phyloP scores from a whole-genome alignment of 2,888 invertebrate species.

The Busseola fusca region DNA sequence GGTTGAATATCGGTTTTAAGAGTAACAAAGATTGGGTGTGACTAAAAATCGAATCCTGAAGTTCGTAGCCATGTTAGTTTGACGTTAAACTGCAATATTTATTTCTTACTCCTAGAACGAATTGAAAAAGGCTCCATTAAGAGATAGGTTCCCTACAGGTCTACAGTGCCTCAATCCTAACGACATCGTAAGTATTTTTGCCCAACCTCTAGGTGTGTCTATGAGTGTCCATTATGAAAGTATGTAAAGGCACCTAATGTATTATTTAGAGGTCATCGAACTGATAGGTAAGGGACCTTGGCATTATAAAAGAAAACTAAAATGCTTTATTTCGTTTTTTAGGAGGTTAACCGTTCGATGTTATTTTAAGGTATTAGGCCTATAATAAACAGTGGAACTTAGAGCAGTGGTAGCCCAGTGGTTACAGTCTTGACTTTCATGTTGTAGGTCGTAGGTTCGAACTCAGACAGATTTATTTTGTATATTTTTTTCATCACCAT shows the following conservation, averaged over 20 bases:
- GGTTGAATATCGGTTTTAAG: too few species aligned
- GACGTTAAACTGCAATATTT: not conserved
- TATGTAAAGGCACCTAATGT: not conserved
- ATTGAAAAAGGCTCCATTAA: not conserved
- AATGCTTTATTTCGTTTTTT: not conserved
- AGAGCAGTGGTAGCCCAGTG: not conserved
- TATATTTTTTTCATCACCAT: too few species aligned
- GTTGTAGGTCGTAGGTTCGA: not conserved
- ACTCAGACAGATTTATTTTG: too few species aligned
- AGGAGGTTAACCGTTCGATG: not conserved
- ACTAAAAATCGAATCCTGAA: too few species aligned
- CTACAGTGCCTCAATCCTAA: not conserved
- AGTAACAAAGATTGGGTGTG: too few species aligned
- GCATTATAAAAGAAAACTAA: not conserved
- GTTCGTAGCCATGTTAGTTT: not conserved
- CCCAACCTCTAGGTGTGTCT: not conserved
- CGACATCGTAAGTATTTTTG: constrained; percentile 7
- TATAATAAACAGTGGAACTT: not conserved
- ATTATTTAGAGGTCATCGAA: constrained; percentile 14
- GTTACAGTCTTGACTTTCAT: not conserved
- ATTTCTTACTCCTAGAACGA: not conserved
- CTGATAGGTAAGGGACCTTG: constrained; percentile 19
- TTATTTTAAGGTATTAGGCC: not conserved
- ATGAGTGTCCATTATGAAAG: constrained; percentile 22
- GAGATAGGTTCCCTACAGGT: not conserved